Evolutionary conservation across 2,888 invertebrate genomes (phyloP).

Genomic region (Ornithoptera alexandrae): DNA sequence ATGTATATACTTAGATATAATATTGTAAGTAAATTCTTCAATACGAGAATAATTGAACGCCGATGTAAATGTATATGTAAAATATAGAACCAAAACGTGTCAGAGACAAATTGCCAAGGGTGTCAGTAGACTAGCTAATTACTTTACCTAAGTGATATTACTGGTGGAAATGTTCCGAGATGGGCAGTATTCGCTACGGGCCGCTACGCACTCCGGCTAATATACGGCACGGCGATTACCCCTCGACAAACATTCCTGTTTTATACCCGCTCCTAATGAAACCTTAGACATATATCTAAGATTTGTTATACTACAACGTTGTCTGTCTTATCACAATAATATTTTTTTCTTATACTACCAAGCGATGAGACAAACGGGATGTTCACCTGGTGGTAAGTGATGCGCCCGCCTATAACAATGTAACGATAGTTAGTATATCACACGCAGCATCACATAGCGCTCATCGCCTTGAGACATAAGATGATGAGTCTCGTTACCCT

Average conservation of each 20-base stretch:
- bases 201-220: slow-evolving; percentile 46
- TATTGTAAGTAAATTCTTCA: background rate
- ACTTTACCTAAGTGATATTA: slow-evolving; percentile 33
- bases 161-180: slow-evolving; percentile 34
- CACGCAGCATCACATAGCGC: no score
- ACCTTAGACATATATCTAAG: slow-evolving; percentile 44
- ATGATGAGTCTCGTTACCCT: no score
- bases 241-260: slow-evolving; percentile 48
- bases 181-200: slow-evolving; percentile 36
- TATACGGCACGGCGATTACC: slow-evolving; percentile 55
- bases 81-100: background rate
- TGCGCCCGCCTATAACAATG: no score
- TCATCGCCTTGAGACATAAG: no score
- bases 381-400: no score
- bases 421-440: no score
- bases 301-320: slow-evolving; percentile 42
- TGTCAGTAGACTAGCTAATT: slow-evolving; percentile 19
- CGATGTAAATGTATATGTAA: background rate
- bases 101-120: slow-evolving; percentile 3
- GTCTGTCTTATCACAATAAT: no score
- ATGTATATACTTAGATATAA: background rate
- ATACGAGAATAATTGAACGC: background rate
- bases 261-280: slow-evolving; percentile 38
- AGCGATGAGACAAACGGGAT: no score
- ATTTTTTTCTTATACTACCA: no score